Evolutionary conservation across 2,888 invertebrate genomes (phyloP).

Genomic region (Phaedon cochleariae): DNA sequence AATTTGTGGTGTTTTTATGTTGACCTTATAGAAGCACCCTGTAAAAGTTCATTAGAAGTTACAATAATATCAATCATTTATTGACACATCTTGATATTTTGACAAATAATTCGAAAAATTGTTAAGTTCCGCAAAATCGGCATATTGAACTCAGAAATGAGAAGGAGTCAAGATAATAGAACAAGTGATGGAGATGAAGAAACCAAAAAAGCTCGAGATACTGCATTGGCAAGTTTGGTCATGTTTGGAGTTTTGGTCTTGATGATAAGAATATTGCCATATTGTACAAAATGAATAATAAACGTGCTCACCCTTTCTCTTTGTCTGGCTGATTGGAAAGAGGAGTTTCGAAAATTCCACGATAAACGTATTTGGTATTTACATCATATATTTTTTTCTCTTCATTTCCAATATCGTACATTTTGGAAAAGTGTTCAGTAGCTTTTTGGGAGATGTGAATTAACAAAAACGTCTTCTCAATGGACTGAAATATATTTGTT

Average conservation of each 20-base stretch:
- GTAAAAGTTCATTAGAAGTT: no score
- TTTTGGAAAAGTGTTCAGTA: slow-evolving; percentile 44
- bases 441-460: slow-evolving; percentile 52
- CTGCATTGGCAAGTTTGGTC: background rate
- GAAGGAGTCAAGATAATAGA: background rate
- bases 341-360: slow-evolving; percentile 9
- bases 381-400: slow-evolving; percentile 28
- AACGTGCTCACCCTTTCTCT: slow-evolving; percentile 3
- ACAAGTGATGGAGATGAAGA: background rate
- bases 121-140: no score
- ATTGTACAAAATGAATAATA: background rate
- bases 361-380: slow-evolving; percentile 3
- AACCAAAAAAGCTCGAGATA: slow-evolving; percentile 4
- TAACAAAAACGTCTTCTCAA: slow-evolving; percentile 33
- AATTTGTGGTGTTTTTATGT: no score
- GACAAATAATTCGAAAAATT: no score
- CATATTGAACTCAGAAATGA: no score
- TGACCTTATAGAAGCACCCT: no score
- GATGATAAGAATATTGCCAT: background rate
- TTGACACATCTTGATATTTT: no score
- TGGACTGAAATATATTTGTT: slow-evolving; percentile 18
- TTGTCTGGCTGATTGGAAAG: slow-evolving; percentile 6
- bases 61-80: no score
- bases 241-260: background rate
- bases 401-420: slow-evolving; percentile 46